Base-by-base conservation (phyloP, 2,113 vertebrate genomes). In the Rhadina sibilatrix region DNA sequence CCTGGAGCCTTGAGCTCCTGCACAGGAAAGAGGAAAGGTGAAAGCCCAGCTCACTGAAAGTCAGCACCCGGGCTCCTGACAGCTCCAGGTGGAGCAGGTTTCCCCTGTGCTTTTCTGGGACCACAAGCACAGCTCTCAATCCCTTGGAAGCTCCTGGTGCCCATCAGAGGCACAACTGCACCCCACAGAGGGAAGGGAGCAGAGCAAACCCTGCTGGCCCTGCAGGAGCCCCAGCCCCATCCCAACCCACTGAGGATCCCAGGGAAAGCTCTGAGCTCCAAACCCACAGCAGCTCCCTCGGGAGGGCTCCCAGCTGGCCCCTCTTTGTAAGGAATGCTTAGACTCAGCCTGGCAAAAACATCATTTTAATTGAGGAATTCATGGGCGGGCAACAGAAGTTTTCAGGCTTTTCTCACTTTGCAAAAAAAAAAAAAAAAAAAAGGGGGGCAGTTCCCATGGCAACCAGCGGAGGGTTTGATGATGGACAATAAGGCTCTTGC, bases 21-120 rank as follows among this genome's bases (percentile, higher is more conserved):
- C 4, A 60, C 30, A 88, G 35, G 42, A 71, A 60, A 90, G 92
- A 78, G n/a, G 63, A 92, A 91, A 91, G 84, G 87, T 91, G 88
- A 96, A 72, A 94, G 3, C 75, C 20, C 46, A 49, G 74, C 93
- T 56, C 69, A 49, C 27, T 87, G 77, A 40, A 79, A 94, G 86
- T 12, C 94, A 91, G 24, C 80, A 68, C 70, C 12, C 18, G 87
- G 70, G 50, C 17, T 79, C n/a, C 57, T 60, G 63, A 11, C 53
- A 68, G 35, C 40, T 82, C 57, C 65, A 47, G n/a, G 13, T 7
- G 56, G 52, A 49, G 42, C 47, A 40, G 8, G 18, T n/a, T n/a
- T 53, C 61, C 59, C 44, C 77, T 20, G 0, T 3, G 20, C 3
- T 81, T 80, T 94, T 46, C 68, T 66, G 38, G 35, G 70, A 28